phyloP scores from a whole-genome alignment of 2,113 vertebrate species.

The Climacteris rufus region DNA sequence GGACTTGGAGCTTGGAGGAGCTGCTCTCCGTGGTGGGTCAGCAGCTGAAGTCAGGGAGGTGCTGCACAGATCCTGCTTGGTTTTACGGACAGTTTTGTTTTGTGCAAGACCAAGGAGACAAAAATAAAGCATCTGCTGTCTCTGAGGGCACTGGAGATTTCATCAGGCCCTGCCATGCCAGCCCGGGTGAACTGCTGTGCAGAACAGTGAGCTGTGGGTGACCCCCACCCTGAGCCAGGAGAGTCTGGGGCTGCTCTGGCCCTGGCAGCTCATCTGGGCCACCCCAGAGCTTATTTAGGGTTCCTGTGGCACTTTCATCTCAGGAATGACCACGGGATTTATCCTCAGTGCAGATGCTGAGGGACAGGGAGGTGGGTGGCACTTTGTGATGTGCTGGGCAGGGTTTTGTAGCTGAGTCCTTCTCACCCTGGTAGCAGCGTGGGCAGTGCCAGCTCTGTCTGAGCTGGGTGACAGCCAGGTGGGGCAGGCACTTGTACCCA shows the following conservation, averaged over 20 bases:
- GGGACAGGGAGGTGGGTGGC: fast-evolving
- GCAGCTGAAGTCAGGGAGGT: not conserved
- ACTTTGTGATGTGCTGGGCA: not conserved
- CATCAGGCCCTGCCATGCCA: not conserved
- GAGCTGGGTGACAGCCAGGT: not conserved
- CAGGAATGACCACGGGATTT: not conserved
- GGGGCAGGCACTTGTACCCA: fast-evolving
- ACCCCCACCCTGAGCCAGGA: not conserved
- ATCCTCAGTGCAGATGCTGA: not conserved
- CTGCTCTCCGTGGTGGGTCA: not conserved
- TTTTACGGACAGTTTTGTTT: not conserved
- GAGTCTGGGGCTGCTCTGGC: not conserved
- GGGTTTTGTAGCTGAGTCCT: not conserved
- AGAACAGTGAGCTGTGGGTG: not conserved
- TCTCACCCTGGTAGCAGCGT: fast-evolving
- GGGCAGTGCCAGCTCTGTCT: not conserved
- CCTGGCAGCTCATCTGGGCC: not conserved
- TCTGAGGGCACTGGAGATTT: not conserved
- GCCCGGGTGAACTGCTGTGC: not conserved
- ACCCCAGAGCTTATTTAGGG: not conserved
- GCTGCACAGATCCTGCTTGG: not conserved
- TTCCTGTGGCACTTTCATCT: not conserved
- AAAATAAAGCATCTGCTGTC: not conserved
- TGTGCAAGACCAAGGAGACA: not conserved
- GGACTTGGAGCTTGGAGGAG: not conserved